phyloP scores from a whole-genome alignment of 1,140 invertebrate species.

The Drosophila pruinosa region DNA sequence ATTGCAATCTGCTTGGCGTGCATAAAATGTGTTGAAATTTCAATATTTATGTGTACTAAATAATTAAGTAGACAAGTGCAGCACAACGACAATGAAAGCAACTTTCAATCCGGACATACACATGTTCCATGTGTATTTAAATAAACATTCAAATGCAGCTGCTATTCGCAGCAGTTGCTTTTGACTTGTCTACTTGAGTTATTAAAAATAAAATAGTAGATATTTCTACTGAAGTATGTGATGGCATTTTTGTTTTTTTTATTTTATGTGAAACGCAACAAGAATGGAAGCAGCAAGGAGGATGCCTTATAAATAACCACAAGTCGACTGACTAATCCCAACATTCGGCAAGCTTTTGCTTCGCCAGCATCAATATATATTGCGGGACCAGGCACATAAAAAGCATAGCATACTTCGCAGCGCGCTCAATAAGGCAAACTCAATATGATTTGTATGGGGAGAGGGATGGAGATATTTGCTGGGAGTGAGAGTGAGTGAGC shows the following conservation, averaged over 20 bases:
- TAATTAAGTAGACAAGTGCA: background rate
- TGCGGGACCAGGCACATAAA: constrained; percentile 35
- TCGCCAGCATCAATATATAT: background rate
- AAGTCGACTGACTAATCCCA: constrained; percentile 28
- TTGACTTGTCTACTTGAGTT: constrained; percentile 14
- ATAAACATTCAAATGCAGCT: background rate
- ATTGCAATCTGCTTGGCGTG: too few species aligned
- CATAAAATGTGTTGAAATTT: background rate
- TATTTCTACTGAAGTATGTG: constrained; percentile 10
- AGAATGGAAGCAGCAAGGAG: background rate
- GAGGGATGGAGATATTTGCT: background rate
- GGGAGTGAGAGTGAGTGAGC: background rate
- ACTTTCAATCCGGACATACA: too few species aligned
- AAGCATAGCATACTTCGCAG: constrained; percentile 48
- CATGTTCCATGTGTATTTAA: background rate
- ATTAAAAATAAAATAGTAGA: constrained; percentile 27
- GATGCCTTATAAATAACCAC: constrained; percentile 28
- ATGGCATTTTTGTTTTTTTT: background rate
- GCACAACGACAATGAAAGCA: background rate
- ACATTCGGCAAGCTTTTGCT: constrained; percentile 3
- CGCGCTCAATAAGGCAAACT: constrained; percentile 55
- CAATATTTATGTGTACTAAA: background rate
- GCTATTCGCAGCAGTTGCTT: background rate
- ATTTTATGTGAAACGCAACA: background rate
- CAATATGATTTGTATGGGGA: constrained; percentile 54